phyloP scores from a whole-genome alignment of 1,140 invertebrate species.

The Pseudoatta argentina region DNA sequence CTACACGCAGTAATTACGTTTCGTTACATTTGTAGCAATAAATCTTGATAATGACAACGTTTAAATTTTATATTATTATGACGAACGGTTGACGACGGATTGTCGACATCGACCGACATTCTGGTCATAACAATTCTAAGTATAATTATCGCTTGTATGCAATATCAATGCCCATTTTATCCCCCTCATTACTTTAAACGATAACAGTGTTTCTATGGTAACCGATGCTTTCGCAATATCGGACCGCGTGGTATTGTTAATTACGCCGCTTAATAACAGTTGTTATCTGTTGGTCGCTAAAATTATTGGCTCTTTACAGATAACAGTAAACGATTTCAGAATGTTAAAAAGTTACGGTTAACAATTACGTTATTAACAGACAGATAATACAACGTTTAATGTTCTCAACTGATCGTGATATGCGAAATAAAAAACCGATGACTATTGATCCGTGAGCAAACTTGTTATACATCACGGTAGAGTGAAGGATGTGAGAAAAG shows the following conservation, averaged over 20 bases:
- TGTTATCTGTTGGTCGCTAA: constrained; percentile 47
- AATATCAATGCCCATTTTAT: constrained; percentile 48
- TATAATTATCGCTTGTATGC: constrained; percentile 35
- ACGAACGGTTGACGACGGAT: background rate
- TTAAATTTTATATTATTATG: constrained; percentile 25
- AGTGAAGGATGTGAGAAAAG: constrained; percentile 12
- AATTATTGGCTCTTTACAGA: constrained; percentile 41
- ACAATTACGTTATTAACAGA: constrained; percentile 31
- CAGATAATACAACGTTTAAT: constrained; percentile 4
- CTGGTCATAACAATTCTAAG: constrained; percentile 27
- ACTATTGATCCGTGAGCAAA: background rate
- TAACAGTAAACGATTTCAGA: constrained; percentile 5
- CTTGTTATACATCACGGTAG: background rate
- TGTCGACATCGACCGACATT: background rate
- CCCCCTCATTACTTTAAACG: constrained; percentile 53
- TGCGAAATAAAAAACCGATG: background rate
- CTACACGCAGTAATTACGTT: constrained; percentile 1
- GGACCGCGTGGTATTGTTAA: constrained; percentile 48
- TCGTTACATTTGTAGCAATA: background rate
- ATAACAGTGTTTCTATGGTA: constrained; percentile 39
- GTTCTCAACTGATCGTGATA: background rate
- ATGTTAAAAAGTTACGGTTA: constrained; percentile 43
- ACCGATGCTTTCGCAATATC: constrained; percentile 28
- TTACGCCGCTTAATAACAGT: constrained; percentile 59
- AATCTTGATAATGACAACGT: background rate